A percentile compares a stretch with the other conserved stretches of the same genome.
These are phyloP conservation scores for Ptychoptera contaminata DNA, from an alignment of 2,888 invertebrate genomes.

Conservation along the genomic window DNA sequence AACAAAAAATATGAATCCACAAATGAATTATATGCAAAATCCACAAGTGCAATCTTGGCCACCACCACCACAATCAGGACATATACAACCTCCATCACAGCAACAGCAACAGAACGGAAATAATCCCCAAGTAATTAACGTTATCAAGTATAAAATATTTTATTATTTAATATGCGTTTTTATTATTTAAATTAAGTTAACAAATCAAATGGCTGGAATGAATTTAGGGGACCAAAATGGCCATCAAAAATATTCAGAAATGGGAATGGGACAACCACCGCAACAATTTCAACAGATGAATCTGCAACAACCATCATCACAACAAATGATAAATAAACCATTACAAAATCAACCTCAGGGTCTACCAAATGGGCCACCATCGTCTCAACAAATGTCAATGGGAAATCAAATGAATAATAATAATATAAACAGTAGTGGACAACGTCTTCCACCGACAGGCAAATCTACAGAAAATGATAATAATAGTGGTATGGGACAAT, in stretches of 20 bases:
- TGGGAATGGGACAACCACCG: too few species aligned
- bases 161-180: neutral
- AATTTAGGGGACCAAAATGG: neutral
- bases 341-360: neutral
- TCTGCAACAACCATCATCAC: too few species aligned
- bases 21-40: too few species aligned
- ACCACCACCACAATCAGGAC: neutral
- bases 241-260: neutral
- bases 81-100: neutral
- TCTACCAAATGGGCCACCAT: slow-evolving; percentile 8
- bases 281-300: too few species aligned
- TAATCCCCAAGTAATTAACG: too few species aligned
- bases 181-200: neutral
- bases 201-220: slow-evolving; percentile 4
- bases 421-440: neutral
- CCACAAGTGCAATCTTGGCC: too few species aligned
- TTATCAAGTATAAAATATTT: neutral
- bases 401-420: neutral
- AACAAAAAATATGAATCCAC: too few species aligned
- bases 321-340: neutral
- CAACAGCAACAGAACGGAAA: neutral
- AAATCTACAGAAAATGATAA: neutral
- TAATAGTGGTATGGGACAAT: slow-evolving; percentile 4
- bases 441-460: neutral
- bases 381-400: neutral